Percentiles rank a stretch among this genome's conserved stretches.
phyloP scores from a whole-genome alignment of 2,113 vertebrate species.

The Patagioenas fasciata region DNA sequence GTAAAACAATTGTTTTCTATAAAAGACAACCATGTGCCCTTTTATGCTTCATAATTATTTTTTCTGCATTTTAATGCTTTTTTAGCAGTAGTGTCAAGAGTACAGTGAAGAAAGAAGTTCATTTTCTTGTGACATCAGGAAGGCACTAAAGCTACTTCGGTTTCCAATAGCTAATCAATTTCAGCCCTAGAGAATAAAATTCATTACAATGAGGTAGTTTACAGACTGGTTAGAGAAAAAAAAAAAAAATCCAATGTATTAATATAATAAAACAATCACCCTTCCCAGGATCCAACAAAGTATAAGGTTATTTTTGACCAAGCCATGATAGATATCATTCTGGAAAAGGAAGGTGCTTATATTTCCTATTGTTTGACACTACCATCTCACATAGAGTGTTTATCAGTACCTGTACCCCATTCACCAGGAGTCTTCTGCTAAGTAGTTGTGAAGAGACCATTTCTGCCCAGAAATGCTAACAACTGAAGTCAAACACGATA shows the following conservation, averaged over 20 bases:
- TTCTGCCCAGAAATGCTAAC: background rate
- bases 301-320: background rate
- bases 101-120: background rate
- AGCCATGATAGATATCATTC: background rate
- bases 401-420: rapidly evolving
- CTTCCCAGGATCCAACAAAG: background rate
- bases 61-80: background rate
- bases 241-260: background rate
- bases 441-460: background rate
- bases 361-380: background rate
- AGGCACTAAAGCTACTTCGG: background rate
- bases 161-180: background rate
- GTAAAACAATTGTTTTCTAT: background rate
- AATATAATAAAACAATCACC: background rate
- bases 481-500: background rate
- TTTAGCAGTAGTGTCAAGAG: background rate
- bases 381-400: background rate
- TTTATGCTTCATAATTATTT: background rate
- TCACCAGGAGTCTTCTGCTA: background rate
- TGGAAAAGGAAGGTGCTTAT: background rate
- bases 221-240: background rate
- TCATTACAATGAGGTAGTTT: background rate
- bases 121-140: background rate
- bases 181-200: background rate
- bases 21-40: background rate